These are phyloP conservation scores for Argynnis bischoffii DNA, from an alignment of 2,888 invertebrate genomes.

Conservation along the genomic window DNA sequence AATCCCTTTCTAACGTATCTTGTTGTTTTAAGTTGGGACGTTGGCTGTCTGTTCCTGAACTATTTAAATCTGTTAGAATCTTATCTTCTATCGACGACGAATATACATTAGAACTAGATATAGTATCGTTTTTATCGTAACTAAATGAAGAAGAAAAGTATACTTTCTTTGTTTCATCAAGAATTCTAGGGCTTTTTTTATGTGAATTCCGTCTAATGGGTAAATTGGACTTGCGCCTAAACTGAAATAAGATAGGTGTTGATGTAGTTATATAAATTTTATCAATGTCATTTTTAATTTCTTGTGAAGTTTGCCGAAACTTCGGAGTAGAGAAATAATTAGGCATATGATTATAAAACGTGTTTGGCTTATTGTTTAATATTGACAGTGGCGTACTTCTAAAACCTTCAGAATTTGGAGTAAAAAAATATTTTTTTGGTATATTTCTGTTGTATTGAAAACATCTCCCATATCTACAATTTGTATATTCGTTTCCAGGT, in stretches of 20 bases:
- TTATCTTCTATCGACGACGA: not conserved
- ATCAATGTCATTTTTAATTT: slow-evolving; percentile 43
- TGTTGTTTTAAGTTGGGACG: slow-evolving; percentile 28
- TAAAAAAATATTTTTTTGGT: slow-evolving; percentile 35
- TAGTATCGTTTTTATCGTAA: slow-evolving; percentile 20
- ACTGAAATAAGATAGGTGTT: slow-evolving; percentile 58
- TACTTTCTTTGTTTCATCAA: slow-evolving; percentile 38
- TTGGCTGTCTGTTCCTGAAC: not conserved
- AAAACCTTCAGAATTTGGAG: slow-evolving; percentile 37
- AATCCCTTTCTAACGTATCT: slow-evolving; percentile 41
- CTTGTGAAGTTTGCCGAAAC: not conserved
- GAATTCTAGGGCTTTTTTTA: slow-evolving; percentile 49
- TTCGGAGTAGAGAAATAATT: slow-evolving; percentile 57
- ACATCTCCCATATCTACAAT: slow-evolving; percentile 54
- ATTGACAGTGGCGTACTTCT: slow-evolving; percentile 41
- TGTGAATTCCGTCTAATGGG: slow-evolving; percentile 49
- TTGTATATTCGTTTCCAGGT: slow-evolving; percentile 51
- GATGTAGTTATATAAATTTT: slow-evolving; percentile 67
- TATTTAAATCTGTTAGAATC: not conserved
- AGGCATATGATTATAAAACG: slow-evolving; percentile 58
- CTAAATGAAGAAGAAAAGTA: slow-evolving; percentile 25
- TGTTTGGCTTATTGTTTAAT: slow-evolving; percentile 61
- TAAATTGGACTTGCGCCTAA: slow-evolving; percentile 60
- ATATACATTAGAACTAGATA: not conserved
- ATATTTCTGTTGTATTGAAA: slow-evolving; percentile 40